Percentiles rank a stretch among this genome's conserved stretches.
These are phyloP conservation scores for silkworm (Bombyx mori) DNA, from an alignment of 1,140 invertebrate genomes.

Conservation along the genomic window ASM3026992v2 NC_085109.1:1541001-1541500, in stretches of 20 bases:
- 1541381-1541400: slow-evolving; percentile 28
- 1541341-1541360: slow-evolving; percentile 45
- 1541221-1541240: slow-evolving; percentile 2
- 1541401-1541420: slow-evolving; percentile 41
- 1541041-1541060: too few species aligned
- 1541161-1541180: too few species aligned
- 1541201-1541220: neutral
- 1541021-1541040: too few species aligned
- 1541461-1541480: slow-evolving; percentile 20
- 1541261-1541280: slow-evolving; percentile 51
- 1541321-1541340: slow-evolving; percentile 42
- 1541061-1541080: too few species aligned
- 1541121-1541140: neutral
- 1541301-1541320: slow-evolving; percentile 37
- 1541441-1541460: slow-evolving; percentile 42
- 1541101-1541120: too few species aligned
- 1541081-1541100: too few species aligned
- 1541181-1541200: too few species aligned
- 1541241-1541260: slow-evolving; percentile 2
- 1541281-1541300: slow-evolving; percentile 40
- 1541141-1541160: too few species aligned
- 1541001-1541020: too few species aligned
- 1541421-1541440: slow-evolving; percentile 30
- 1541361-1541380: slow-evolving; percentile 39
- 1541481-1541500: slow-evolving; percentile 12